A percentile compares a stretch with the other conserved stretches of the same genome.
Evolutionary conservation across 2,113 vertebrate genomes (phyloP).

Genomic region (Cacatua alba): DNA sequence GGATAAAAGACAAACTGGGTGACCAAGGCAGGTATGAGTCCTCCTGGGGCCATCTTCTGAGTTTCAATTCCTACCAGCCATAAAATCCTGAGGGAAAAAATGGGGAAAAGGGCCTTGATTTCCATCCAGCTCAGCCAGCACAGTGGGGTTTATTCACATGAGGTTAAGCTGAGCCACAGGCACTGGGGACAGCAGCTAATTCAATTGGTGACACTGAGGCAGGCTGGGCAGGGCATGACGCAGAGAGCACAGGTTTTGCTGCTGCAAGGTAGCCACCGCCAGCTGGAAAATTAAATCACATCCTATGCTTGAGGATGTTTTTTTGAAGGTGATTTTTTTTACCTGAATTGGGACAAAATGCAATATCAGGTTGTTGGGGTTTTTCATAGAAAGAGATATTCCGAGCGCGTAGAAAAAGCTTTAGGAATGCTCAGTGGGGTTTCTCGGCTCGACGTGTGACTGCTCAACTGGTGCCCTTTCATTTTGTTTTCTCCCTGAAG

Average conservation of each 20-base stretch:
- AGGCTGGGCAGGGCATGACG: not conserved
- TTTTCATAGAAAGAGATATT: not conserved
- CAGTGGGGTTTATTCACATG: not conserved
- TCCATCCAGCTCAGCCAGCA: not conserved
- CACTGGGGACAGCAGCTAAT: not conserved
- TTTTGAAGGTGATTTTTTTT: not conserved
- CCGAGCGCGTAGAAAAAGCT: not conserved
- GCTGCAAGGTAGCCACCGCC: not conserved
- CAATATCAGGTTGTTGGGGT: not conserved
- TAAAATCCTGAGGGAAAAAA: not conserved
- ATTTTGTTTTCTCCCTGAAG: conserved; percentile 54
- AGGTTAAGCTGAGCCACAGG: not conserved
- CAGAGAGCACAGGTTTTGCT: not conserved
- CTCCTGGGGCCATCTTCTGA: not conserved
- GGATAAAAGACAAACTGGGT: not conserved
- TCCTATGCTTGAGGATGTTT: not conserved
- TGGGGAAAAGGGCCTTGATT: not conserved
- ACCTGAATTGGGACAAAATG: not conserved
- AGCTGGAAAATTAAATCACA: conserved; percentile 13
- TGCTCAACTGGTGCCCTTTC: conserved; percentile 30
- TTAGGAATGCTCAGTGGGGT: conserved; percentile 18
- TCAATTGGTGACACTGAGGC: conserved; percentile 5
- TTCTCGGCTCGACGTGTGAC: not conserved
- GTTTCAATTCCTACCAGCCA: not conserved
- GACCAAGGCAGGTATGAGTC: not conserved